Base-by-base conservation (phyloP, 2,888 invertebrate genomes). In the Drosophila multiciliata region DNA sequence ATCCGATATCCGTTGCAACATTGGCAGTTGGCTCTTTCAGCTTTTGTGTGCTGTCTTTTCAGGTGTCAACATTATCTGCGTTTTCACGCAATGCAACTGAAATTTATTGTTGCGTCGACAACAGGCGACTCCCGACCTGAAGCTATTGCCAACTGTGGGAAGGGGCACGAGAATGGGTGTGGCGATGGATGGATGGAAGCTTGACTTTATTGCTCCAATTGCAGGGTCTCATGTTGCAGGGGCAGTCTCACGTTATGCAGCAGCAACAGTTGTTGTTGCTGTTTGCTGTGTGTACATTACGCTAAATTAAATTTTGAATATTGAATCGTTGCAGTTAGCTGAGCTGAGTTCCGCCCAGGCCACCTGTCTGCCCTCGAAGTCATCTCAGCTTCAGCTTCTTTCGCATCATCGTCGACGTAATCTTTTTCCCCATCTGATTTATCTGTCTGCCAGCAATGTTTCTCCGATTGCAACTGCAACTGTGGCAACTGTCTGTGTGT, bases 221-320 rank as follows among this genome's bases (percentile, higher is more conserved):
- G 66, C 66, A 42, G 67, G 70, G 75, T 78, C 83, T 84, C 75
- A 65, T 80, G 80, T 84, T 82, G 75, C 76, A 70, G 38, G n/a
- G 15, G 45, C 45, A 70, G 75, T 78, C 83, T 84, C 75, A 66
- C 78, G 78, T 82, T 82, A 78, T 17, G 42, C 63, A 38, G 36
- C 63, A 53, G 60, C 63, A 68, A 53, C 50, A 61, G 48, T 50
- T 32, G 29, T 8, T 50, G 11, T 50, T 9, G 15, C 11, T 50
- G 29, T n/a, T 45, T 29, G n/a, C n/a, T 17, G 38, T 38, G 75
- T 87, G 79, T 89, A 80, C 84, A 89, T 87, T 87, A 84, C 86
- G 82, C 75, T 87, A 87, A 86, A 87, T 87, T 89, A 87, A 86
- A 87, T 89, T 87, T 87, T 84, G 88, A 87, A 87, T 89, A 89